A percentile compares a stretch with the other conserved stretches of the same genome.
These are phyloP conservation scores for Girardinus metallicus DNA, from an alignment of 2,797 vertebrate species.

Conservation along the genomic window DNA sequence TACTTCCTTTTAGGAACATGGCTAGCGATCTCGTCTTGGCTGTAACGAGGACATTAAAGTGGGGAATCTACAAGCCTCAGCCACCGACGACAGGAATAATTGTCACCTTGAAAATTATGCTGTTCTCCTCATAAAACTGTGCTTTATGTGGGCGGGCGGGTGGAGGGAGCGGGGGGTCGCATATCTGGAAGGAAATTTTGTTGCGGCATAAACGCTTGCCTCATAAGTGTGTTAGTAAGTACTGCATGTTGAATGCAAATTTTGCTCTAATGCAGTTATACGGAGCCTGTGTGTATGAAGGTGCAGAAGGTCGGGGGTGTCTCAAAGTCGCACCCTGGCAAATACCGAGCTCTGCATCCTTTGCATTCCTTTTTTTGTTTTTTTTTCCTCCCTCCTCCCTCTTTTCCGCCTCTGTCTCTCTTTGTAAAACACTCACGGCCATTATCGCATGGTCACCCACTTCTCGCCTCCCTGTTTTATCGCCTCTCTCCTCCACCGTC, in stretches of 20 bases:
- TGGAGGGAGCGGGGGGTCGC: not conserved
- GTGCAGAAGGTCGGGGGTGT: slow-evolving; percentile 27
- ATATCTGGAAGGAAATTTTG: slow-evolving; percentile 11
- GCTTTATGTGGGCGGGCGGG: slow-evolving; percentile 4
- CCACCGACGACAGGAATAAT: slow-evolving; percentile 6
- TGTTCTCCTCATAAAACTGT: slow-evolving; percentile 30
- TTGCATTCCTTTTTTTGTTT: slow-evolving; percentile 14
- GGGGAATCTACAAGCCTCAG: slow-evolving; percentile 38
- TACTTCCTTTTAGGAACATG: slow-evolving; percentile 32
- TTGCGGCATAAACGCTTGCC: not conserved
- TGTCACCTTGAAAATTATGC: slow-evolving; percentile 36
- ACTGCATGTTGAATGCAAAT: slow-evolving; percentile 32
- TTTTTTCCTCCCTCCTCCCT: not conserved
- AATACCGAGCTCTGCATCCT: slow-evolving; percentile 16
- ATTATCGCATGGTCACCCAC: slow-evolving; percentile 23
- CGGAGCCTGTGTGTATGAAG: slow-evolving; percentile 35
- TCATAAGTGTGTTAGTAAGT: slow-evolving; percentile 13
- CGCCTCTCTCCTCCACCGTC: slow-evolving; percentile 9
- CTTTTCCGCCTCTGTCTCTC: slow-evolving; percentile 20
- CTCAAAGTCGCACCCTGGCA: slow-evolving; percentile 44
- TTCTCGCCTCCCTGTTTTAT: slow-evolving; percentile 33
- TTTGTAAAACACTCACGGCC: slow-evolving; percentile 51
- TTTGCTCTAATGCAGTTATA: slow-evolving; percentile 28
- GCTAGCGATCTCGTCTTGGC: slow-evolving; percentile 30
- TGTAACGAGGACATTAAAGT: slow-evolving; percentile 55